Evolutionary conservation across 2,797 vertebrate species (phyloP).

Genomic region (Sebastes glaucus): DNA sequence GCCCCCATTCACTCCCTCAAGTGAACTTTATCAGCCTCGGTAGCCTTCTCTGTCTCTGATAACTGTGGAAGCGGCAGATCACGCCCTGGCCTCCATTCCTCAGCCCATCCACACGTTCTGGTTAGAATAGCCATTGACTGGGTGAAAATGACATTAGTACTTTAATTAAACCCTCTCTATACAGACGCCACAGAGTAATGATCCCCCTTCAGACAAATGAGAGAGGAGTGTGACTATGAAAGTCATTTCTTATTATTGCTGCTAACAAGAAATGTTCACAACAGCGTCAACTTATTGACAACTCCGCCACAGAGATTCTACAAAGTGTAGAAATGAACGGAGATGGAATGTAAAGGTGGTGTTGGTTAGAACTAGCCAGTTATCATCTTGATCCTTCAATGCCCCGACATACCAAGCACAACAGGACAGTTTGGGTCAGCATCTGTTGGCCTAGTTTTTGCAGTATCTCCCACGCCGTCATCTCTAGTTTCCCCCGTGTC

Average conservation of each 20-base stretch:
- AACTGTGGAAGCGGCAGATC: constrained; percentile 44
- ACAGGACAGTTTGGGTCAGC: no score
- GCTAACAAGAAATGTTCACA: constrained; percentile 17
- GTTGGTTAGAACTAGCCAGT: neutral
- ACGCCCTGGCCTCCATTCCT: constrained; percentile 38
- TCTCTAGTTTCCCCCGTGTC: no score
- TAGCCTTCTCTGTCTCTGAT: constrained; percentile 12
- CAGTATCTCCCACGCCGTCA: no score
- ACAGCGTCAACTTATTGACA: constrained; percentile 36
- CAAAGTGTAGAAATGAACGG: neutral
- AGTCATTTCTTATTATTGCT: constrained; percentile 32
- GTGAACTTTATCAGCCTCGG: constrained; percentile 28
- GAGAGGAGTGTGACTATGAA: constrained; percentile 60
- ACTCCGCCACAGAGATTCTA: neutral
- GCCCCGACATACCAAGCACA: rapidly evolving
- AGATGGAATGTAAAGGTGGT: neutral
- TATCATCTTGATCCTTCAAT: neutral
- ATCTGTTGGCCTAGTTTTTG: no score
- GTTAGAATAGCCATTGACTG: constrained; percentile 69
- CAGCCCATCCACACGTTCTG: constrained; percentile 43
- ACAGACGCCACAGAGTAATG: constrained; percentile 59
- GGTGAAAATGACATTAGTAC: constrained; percentile 66
- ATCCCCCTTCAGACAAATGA: constrained; percentile 67
- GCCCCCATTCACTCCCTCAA: constrained; percentile 6
- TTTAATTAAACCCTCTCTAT: constrained; percentile 70